These are phyloP conservation scores for Unio delphinus DNA, from an alignment of 2,888 invertebrate species.

Conservation along the genomic window DNA sequence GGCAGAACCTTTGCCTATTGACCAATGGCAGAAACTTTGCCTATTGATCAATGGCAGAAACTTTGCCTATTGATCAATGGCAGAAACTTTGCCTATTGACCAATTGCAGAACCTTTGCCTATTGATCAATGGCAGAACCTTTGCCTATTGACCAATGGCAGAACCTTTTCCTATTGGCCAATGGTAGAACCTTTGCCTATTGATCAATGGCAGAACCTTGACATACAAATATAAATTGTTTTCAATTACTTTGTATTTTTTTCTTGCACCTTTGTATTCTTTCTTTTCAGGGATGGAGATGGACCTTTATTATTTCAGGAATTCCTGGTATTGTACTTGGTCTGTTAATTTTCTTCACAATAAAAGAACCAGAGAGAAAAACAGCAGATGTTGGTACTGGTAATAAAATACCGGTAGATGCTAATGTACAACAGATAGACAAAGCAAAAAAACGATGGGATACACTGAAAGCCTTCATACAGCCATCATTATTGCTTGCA, in stretches of 20 bases:
- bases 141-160: no score
- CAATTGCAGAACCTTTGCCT: no score
- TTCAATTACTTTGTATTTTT: background rate
- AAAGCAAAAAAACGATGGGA: constrained; percentile 8
- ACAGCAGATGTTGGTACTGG: constrained; percentile 1
- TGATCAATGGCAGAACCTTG: no score
- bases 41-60: no score
- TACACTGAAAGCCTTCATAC: constrained; percentile 54
- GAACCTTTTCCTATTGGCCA: no score
- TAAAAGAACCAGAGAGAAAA: constrained; percentile 67
- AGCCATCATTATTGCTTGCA: constrained; percentile 67
- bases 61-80: no score
- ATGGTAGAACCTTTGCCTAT: no score
- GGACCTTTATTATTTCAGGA: constrained; percentile 70
- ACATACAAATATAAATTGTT: no score
- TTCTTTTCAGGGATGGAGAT: constrained; percentile 70
- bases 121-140: no score
- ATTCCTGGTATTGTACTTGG: constrained; percentile 70
- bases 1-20: no score
- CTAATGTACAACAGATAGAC: constrained; percentile 1
- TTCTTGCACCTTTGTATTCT: background rate
- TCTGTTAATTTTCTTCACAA: constrained; percentile 63
- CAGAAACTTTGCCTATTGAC: no score
- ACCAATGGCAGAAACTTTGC: no score
- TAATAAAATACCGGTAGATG: constrained; percentile 1